Base-by-base conservation (phyloP, 2,113 vertebrate genomes). In the Polyodon spathula region DNA sequence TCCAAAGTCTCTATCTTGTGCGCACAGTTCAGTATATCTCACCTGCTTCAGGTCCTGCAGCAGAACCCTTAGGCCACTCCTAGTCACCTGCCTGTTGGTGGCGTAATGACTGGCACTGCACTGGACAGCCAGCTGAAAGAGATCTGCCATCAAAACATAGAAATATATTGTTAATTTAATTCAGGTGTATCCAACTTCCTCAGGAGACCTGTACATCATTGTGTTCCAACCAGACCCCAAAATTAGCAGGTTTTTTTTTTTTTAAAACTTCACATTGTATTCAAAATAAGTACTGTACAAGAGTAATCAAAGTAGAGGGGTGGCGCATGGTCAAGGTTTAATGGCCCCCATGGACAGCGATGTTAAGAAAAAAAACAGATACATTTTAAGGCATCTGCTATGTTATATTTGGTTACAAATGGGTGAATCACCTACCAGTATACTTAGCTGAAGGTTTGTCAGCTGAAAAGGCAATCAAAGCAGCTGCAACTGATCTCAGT, bases 11-110 rank as follows among this genome's bases (percentile, higher is more conserved):
- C n/a, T n/a, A n/a, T n/a, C n/a, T n/a, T n/a, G n/a, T n/a, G n/a
- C n/a, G n/a, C n/a, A n/a, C n/a, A n/a, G n/a, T n/a, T n/a, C n/a
- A n/a, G n/a, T n/a, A n/a, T n/a, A n/a, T n/a, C n/a, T 81, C 75
- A 92, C 90, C 88, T 90, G 84, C 59, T 84, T 88, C 51, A 95
- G 81, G 67, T 90, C 86, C 37, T 74, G 78, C 27, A 94, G 81
- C 4, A 94, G 64, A 40, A 68, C 77, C 63, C 81, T 84, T 71
- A 93, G 80, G 67, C 69, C 63, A 52, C 69, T 82, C 14, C 37
- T 70, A 63, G 80, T 90, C 64, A 93, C 73, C 5, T 62, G 69
- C 37, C 75, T 62, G 0, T 11, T 64, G 5, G 58, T 50, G 8
- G 51, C 66, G 37, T 53, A 50, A 6, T 27, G 52, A 38, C 58